Conservation (phyloP, 2,888 invertebrate genomes). For the Auanema freiburgensis region DNA sequence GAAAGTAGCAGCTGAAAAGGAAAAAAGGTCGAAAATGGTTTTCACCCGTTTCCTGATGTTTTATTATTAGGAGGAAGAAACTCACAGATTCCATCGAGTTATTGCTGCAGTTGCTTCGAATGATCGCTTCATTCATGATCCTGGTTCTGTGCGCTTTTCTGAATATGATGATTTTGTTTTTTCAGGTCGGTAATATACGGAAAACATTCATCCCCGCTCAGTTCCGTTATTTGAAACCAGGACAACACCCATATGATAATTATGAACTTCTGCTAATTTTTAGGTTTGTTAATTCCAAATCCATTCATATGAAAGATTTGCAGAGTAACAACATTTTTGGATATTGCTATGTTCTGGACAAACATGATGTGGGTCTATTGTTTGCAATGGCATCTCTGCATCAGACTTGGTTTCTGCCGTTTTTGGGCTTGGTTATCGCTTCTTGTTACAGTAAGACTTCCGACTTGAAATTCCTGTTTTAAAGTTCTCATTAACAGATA, state of each 20-base stretch:
- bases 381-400: slow-evolving; percentile 59
- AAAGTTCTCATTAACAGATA: slow-evolving; percentile 20
- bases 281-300: slow-evolving; percentile 37
- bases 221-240: slow-evolving; percentile 48
- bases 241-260: slow-evolving; percentile 51
- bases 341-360: slow-evolving; percentile 60
- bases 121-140: slow-evolving; percentile 60
- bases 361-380: slow-evolving; percentile 52
- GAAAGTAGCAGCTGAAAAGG: slow-evolving; percentile 47
- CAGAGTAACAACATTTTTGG: slow-evolving; percentile 54
- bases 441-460: slow-evolving; percentile 16
- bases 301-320: too few species aligned
- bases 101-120: slow-evolving; percentile 53
- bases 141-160: slow-evolving; percentile 21
- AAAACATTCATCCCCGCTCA: slow-evolving; percentile 59
- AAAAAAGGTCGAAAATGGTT: slow-evolving; percentile 40
- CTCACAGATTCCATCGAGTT: slow-evolving; percentile 60
- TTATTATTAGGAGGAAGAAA: slow-evolving; percentile 51
- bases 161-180: background rate
- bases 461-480: background rate
- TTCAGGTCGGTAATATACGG: slow-evolving; percentile 53
- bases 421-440: slow-evolving; percentile 38
- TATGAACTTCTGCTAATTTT: slow-evolving; percentile 55
- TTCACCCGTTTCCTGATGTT: background rate
- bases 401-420: slow-evolving; percentile 40